These are phyloP conservation scores for Lepidocolaptes lacrymiger DNA, from an alignment of 2,797 vertebrate genomes.

Conservation along the genomic window DNA sequence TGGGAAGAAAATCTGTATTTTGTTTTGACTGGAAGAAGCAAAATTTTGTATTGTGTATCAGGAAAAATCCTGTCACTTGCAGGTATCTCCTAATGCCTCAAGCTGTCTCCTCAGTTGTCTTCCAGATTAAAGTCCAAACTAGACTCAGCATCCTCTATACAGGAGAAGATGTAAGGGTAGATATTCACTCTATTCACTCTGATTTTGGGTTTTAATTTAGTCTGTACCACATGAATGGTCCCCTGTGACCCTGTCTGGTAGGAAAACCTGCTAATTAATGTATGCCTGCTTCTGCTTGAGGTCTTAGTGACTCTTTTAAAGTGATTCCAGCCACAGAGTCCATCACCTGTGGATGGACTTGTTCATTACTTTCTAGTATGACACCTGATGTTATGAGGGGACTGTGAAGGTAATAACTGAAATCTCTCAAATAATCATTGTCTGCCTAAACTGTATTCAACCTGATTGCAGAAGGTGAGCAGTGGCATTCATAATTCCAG, in stretches of 20 bases:
- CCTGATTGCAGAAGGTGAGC: not conserved
- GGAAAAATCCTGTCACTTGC: not conserved
- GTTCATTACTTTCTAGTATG: rapidly evolving
- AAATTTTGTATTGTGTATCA: not conserved
- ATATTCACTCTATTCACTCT: not conserved
- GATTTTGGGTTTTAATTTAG: not conserved
- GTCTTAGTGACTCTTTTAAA: not conserved
- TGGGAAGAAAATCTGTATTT: not conserved
- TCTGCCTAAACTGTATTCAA: not conserved
- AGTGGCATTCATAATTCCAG: not conserved
- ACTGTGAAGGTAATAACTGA: not conserved
- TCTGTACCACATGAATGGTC: not conserved
- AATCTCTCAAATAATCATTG: not conserved
- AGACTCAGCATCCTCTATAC: not conserved
- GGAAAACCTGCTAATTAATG: not conserved
- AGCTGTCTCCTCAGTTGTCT: not conserved
- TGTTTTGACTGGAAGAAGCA: not conserved
- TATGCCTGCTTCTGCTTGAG: not conserved
- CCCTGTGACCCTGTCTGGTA: not conserved
- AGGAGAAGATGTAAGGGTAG: not conserved
- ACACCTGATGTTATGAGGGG: not conserved
- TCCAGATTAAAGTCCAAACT: not conserved
- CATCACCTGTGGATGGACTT: not conserved
- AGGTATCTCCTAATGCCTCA: not conserved
- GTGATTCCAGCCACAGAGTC: not conserved